Percentiles rank a stretch among this genome's conserved stretches.
Conservation (phyloP, 2,888 invertebrate genomes). For the Allygus modestus region DNA sequence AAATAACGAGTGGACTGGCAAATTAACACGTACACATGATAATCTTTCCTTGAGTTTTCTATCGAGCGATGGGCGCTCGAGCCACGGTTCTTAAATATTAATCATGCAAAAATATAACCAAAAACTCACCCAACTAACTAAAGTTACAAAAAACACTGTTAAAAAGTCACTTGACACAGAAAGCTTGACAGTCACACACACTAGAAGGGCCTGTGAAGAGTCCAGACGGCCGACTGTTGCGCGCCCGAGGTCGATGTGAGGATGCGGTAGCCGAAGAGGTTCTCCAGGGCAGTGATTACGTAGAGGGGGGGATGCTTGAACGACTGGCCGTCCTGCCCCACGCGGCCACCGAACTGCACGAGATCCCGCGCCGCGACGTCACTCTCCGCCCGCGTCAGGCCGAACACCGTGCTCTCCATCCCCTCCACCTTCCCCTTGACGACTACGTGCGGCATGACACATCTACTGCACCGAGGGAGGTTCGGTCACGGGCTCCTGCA, state of each 20-base stretch:
- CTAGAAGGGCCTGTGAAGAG: constrained; percentile 69
- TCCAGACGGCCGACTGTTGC: constrained; percentile 70
- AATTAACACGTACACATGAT: too few species aligned
- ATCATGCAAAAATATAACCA: too few species aligned
- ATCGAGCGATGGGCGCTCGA: too few species aligned
- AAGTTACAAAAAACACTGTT: neutral
- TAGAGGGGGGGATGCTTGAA: constrained; percentile 69
- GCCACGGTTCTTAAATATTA: too few species aligned
- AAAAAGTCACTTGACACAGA: constrained; percentile 3
- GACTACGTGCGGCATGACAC: constrained; percentile 70
- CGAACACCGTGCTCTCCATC: constrained; percentile 70
- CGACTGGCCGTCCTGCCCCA: constrained; percentile 71
- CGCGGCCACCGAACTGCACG: constrained; percentile 68
- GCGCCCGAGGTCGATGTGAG: constrained; percentile 68
- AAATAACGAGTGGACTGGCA: too few species aligned
- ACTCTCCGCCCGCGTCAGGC: constrained; percentile 69
- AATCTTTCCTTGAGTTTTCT: too few species aligned
- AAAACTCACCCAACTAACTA: constrained; percentile 10
- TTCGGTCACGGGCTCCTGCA: constrained; percentile 22
- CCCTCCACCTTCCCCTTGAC: constrained; percentile 70
- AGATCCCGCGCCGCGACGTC: constrained; percentile 64
- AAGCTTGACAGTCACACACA: neutral
- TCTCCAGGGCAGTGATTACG: constrained; percentile 65
- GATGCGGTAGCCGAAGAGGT: constrained; percentile 68
- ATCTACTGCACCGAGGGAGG: constrained; percentile 38